These are phyloP conservation scores for Thamnophis sirtalis DNA, from an alignment of 2,113 vertebrate species.

Conservation along the genomic window DNA sequence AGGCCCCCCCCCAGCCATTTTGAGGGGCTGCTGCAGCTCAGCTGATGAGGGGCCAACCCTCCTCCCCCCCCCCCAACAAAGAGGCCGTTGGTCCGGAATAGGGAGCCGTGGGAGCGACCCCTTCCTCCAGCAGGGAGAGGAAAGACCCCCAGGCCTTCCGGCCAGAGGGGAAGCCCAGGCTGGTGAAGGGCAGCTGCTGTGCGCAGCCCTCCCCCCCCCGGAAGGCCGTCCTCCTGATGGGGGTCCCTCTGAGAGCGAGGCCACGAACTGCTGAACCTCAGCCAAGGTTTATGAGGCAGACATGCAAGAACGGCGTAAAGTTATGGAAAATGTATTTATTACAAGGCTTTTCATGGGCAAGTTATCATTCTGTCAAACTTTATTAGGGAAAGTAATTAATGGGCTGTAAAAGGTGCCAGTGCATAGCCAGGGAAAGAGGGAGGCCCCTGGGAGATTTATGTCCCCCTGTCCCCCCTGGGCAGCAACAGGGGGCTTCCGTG, in stretches of 20 bases:
- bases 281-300: slow-evolving; percentile 73
- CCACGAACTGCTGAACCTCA: slow-evolving; percentile 64
- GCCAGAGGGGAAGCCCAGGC: neutral
- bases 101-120: neutral
- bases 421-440: slow-evolving; percentile 76
- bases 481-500: slow-evolving; percentile 63
- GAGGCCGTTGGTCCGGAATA: neutral
- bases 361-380: slow-evolving; percentile 88
- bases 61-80: fast-evolving
- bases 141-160: neutral
- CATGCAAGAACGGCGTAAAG: slow-evolving; percentile 72
- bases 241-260: slow-evolving; percentile 29
- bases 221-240: neutral
- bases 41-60: neutral
- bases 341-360: slow-evolving; percentile 81
- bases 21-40: neutral
- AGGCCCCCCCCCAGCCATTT: neutral
- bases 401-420: slow-evolving; percentile 84
- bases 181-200: neutral
- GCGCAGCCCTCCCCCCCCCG: fast-evolving
- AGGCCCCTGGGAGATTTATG: slow-evolving; percentile 75
- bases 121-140: neutral
- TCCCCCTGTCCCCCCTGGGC: slow-evolving; percentile 71
- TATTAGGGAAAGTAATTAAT: slow-evolving; percentile 86
- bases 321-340: slow-evolving; percentile 82